A percentile compares a stretch with the other conserved stretches of the same genome.
Conservation (phyloP, 2,113 vertebrate genomes). For the Epinephelus moara region DNA sequence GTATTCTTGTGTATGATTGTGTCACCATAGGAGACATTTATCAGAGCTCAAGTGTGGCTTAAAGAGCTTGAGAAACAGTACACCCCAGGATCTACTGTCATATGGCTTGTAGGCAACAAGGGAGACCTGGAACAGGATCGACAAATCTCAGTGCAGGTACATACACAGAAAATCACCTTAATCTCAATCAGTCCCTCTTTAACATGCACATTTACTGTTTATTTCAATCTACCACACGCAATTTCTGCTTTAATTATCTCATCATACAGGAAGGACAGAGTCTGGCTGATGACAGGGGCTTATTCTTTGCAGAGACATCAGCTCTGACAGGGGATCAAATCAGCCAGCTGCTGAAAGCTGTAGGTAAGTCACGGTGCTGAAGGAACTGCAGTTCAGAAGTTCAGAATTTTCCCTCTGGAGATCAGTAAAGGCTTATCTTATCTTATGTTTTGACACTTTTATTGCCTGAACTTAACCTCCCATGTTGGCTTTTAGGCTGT, state of each 20-base stretch:
- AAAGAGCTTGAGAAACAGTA: conserved; percentile 84
- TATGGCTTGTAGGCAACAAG: conserved; percentile 88
- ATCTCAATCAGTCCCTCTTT: background rate
- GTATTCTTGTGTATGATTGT: background rate
- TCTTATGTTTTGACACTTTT: background rate
- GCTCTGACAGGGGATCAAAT: conserved; percentile 83
- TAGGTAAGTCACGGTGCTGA: conserved; percentile 79
- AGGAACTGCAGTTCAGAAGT: too few relatives aligned
- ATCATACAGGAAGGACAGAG: conserved; percentile 81
- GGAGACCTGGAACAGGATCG: conserved; percentile 77
- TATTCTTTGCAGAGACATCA: conserved; percentile 86
- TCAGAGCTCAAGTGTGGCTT: conserved; percentile 85
- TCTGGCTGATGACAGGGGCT: conserved; percentile 76
- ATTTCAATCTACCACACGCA: background rate
- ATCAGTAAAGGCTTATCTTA: too few relatives aligned
- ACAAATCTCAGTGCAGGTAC: conserved; percentile 83
- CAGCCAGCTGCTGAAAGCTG: conserved; percentile 63
- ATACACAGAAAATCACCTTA: background rate
- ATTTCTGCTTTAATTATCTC: background rate
- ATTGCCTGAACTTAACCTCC: background rate
- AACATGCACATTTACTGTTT: background rate
- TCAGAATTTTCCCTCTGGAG: too few relatives aligned
- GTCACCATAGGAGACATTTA: conserved; percentile 76
- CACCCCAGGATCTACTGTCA: conserved; percentile 72
- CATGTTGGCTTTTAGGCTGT: too few relatives aligned